A percentile compares a stretch with the other conserved stretches of the same genome.
These are phyloP conservation scores for Sciurus vulgaris DNA, from an alignment of 2,797 vertebrate species.

Conservation along the genomic window DNA sequence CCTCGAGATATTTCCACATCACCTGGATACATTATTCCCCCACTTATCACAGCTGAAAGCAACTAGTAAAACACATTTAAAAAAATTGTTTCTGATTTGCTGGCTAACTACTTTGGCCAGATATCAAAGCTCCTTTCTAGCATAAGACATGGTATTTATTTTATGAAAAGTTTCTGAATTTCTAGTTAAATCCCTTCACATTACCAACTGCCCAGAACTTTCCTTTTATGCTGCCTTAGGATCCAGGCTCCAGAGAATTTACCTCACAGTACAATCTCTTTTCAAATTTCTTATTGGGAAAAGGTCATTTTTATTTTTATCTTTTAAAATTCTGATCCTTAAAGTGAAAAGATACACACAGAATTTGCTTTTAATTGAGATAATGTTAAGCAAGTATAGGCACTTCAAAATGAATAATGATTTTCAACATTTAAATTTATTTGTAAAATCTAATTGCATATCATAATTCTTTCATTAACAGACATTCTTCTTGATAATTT, in stretches of 20 bases:
- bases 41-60: background rate
- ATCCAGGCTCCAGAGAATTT: background rate
- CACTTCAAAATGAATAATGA: background rate
- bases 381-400: background rate
- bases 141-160: background rate
- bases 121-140: background rate
- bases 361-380: constrained; percentile 26
- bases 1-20: background rate
- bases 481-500: background rate
- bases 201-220: background rate
- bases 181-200: constrained; percentile 8
- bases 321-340: background rate
- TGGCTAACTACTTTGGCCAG: background rate
- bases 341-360: background rate
- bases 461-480: constrained; percentile 9
- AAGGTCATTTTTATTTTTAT: background rate
- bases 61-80: background rate
- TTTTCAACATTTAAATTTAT: constrained; percentile 39
- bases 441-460: background rate
- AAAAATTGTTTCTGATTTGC: background rate
- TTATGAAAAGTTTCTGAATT: background rate
- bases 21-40: background rate
- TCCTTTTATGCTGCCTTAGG: background rate
- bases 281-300: background rate
- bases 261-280: background rate